Conservation (phyloP, 2,113 vertebrate species). For the Lonchura striata region DNA sequence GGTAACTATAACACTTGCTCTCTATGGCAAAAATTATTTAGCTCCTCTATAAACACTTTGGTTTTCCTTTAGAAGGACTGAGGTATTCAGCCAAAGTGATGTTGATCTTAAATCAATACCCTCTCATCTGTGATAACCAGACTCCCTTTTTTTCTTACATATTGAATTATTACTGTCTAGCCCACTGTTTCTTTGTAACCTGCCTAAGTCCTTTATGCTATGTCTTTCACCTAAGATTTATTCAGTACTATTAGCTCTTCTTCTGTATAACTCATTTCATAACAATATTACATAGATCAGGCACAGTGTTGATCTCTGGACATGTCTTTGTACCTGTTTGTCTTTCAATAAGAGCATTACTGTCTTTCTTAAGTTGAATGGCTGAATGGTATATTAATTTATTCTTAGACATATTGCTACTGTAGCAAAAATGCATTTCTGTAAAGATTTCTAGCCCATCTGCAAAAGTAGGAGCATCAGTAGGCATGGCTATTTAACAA, state of each 20-base stretch:
- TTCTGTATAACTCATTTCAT: neutral
- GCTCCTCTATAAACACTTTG: neutral
- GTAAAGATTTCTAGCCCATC: neutral
- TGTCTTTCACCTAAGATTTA: neutral
- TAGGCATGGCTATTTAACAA: neutral
- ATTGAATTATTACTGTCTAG: neutral
- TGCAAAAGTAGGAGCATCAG: neutral
- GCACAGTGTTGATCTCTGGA: neutral
- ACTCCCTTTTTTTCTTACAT: neutral
- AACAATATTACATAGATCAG: neutral
- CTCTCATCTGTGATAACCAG: neutral
- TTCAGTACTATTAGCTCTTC: neutral
- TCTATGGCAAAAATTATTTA: neutral
- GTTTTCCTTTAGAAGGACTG: neutral
- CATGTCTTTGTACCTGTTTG: neutral
- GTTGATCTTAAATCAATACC: neutral
- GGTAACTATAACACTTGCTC: neutral
- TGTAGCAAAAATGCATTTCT: neutral
- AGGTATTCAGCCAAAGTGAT: neutral
- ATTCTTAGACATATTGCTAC: neutral
- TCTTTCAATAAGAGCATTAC: neutral
- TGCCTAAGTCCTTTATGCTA: neutral
- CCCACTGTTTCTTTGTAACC: neutral
- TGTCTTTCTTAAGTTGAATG: neutral
- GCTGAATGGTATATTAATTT: neutral